Conservation (phyloP, 2,113 vertebrate genomes). For the Columba livia region DNA sequence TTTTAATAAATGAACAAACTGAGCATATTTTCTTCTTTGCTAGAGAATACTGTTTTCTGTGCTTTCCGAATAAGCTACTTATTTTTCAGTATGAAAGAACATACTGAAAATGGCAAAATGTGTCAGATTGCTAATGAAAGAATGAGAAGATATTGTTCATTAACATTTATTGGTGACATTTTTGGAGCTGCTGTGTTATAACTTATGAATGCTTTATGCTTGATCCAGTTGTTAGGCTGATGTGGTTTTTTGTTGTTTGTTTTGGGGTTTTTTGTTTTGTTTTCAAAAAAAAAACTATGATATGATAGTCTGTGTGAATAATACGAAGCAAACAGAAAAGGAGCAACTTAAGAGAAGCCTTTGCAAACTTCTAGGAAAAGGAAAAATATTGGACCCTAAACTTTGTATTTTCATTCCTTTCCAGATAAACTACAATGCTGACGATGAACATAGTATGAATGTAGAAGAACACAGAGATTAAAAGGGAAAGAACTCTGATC, state of each 20-base stretch:
- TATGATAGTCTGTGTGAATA: not conserved
- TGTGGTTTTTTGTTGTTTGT: too few species aligned
- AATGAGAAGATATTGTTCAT: constrained; percentile 5
- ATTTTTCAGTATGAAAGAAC: not conserved
- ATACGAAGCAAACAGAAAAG: not conserved
- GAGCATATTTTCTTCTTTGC: not conserved
- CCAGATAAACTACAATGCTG: not conserved
- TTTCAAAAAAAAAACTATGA: not conserved
- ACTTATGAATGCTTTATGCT: not conserved
- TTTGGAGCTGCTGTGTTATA: not conserved
- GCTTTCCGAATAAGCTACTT: not conserved
- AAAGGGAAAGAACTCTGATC: not conserved
- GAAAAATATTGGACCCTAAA: not conserved
- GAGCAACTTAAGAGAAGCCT: not conserved
- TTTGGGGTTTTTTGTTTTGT: too few species aligned
- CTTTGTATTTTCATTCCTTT: not conserved
- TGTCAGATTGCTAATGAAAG: not conserved
- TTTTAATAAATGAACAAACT: not conserved
- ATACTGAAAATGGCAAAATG: not conserved
- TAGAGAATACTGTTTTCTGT: not conserved
- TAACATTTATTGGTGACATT: not conserved
- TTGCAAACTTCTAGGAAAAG: not conserved
- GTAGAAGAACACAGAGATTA: not conserved
- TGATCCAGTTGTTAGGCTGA: not conserved
- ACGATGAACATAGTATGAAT: not conserved